Evolutionary conservation across 2,888 invertebrate genomes (phyloP), one percentile per base, ranked within the genome.

Genomic region (Parelbella ahira): DNA sequence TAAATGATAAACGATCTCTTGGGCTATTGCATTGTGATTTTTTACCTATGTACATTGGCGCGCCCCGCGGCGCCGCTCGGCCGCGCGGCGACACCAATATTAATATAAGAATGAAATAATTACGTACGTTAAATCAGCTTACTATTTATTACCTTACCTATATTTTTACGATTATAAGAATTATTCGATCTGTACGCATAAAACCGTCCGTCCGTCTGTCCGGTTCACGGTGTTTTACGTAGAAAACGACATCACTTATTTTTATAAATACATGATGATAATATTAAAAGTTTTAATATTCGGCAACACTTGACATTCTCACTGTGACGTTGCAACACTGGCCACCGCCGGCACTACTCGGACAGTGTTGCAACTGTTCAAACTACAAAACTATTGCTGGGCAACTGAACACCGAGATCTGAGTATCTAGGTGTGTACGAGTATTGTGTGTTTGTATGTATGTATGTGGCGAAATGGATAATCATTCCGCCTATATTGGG

Each of bases 281-380:
- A 76, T 84, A 84, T 82, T 83, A 82, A 84, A 82, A 74, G 73
- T 82, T 79, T 76, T 75, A 68, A 70, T 84, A 83, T 84, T 84
- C 84, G 71, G 87, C 87, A 87, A 87, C 87, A 87, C 86, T 86
- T 86, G 86, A 86, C 84, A 86, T 84, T 83, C 83, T 65, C 70
- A 68, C 46, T 49, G 41, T 53, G 39, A 49, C 51, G 67, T 66
- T 68, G 63, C 63, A 64, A 63, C 62, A 64, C 52, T 61, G 51
- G 50, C 50, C 47, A 54, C 19, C n/a, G n/a, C n/a, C n/a, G n/a
- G n/a, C n/a, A n/a, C n/a, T n/a, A n/a, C n/a, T n/a, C n/a, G 54
- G 50, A 47, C 58, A 60, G 58, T 58, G 62, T 60, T 64, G 60
- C 60, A 68, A 67, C 54, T 37, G 45, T 48, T 50, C 63, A 56